Base-by-base conservation (phyloP, 2,888 invertebrate genomes). In the Globia sparganii region DNA sequence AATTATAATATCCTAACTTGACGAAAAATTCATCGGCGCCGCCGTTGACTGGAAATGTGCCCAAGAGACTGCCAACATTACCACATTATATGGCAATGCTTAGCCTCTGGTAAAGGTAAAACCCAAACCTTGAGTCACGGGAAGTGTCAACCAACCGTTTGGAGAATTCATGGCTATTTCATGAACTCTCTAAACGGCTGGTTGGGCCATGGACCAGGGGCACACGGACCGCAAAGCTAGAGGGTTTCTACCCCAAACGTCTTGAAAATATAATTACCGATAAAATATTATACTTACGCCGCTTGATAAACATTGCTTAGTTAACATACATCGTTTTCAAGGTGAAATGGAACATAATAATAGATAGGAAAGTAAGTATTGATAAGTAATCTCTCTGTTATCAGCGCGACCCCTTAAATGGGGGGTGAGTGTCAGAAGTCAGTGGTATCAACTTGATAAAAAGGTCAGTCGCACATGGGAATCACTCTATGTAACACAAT, bases 401-500 rank as follows among this genome's bases (percentile, higher is more conserved):
- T 75, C 53, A 34, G 6, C 28, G 11, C 1, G 65, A 59, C 65
- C 31, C 11, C 46, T 46, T 28, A n/a, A 31, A 49, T 53, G 53
- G 9, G 25, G 25, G 11, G 31, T 76, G 9, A 67, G 25, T 37
- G 72, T 72, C 43, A 58, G 34, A 43, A 75, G 25, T 43, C 28
- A 37, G 34, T 62, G 76, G 49, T 49, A 11, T 21, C n/a, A 21
- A 28, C 3, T 13, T 64, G 53, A 77, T 75, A 64, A 75, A 53
- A 53, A 62, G 31, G 62, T 34, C 31, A 18, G 15, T 28, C 31
- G n/a, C n/a, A 40, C 3, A 5, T 28, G 28, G 5, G 11, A 66
- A 21, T 43, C 11, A 21, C 43, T 43, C 11, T 11, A 0, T 28
- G 6, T 43, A 28, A 43, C 21, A 28, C 1, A 21, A 43, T 21